phyloP scores from a whole-genome alignment of 2,888 invertebrate species.

The Ormyrus rosae region DNA sequence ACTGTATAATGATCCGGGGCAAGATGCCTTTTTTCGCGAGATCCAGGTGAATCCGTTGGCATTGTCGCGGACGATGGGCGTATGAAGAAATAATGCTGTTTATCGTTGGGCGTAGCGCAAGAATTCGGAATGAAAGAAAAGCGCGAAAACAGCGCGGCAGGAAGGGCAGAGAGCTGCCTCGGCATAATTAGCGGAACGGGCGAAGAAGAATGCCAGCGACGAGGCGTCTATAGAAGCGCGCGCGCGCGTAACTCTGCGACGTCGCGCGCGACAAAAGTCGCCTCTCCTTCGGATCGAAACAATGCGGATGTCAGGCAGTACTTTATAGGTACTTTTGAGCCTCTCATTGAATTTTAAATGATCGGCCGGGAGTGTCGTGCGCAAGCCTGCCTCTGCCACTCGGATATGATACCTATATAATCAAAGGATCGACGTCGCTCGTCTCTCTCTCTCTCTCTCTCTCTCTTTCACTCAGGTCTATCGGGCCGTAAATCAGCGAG shows the following conservation, averaged over 20 bases:
- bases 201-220: slow-evolving; percentile 37
- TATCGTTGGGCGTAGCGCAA: background rate
- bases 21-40: slow-evolving; percentile 42
- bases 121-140: slow-evolving; percentile 6
- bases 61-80: no score
- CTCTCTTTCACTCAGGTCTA: slow-evolving; percentile 13
- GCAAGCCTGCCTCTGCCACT: slow-evolving; percentile 1
- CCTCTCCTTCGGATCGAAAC: slow-evolving; percentile 48
- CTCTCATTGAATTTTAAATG: slow-evolving; percentile 62
- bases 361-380: slow-evolving; percentile 52
- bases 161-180: background rate
- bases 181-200: slow-evolving; percentile 44
- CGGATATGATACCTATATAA: slow-evolving; percentile 51
- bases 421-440: slow-evolving; percentile 31
- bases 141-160: background rate
- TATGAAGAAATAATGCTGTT: background rate
- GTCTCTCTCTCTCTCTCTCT: background rate
- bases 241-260: slow-evolving; percentile 2
- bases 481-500: slow-evolving; percentile 54
- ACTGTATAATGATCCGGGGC: slow-evolving; percentile 27
- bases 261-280: slow-evolving; percentile 37
- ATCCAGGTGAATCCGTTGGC: background rate
- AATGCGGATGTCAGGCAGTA: slow-evolving; percentile 60
- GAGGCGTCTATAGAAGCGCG: background rate
- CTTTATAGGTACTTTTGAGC: slow-evolving; percentile 56